phyloP scores from a whole-genome alignment of 1,140 invertebrate genomes.

The Drosophila saltans region DNA sequence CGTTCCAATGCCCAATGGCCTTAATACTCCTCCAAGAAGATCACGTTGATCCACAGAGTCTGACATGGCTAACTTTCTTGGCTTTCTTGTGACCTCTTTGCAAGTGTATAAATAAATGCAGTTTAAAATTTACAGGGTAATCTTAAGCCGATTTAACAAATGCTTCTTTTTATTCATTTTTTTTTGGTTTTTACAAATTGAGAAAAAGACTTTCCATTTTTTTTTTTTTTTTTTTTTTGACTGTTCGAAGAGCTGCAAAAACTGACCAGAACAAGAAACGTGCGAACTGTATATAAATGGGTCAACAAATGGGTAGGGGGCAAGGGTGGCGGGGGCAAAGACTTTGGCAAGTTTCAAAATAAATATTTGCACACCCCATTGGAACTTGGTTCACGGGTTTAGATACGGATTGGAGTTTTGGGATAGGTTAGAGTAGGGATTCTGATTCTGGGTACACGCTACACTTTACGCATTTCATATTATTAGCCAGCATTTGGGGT shows the following conservation, averaged over 20 bases:
- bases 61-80: no score
- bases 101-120: no score
- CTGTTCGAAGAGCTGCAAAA: not conserved
- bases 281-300: constrained; percentile 17
- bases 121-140: not conserved
- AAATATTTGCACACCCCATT: constrained; percentile 64
- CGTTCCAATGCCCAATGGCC: no score
- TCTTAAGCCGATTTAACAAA: not conserved
- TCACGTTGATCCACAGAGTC: no score
- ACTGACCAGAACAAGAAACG: constrained; percentile 37
- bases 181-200: not conserved
- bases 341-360: constrained; percentile 64
- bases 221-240: not conserved
- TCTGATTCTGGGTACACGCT: constrained; percentile 31
- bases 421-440: not conserved
- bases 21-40: no score
- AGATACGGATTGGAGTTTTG: constrained; percentile 1
- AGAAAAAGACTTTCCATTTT: not conserved
- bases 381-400: constrained; percentile 1
- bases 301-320: not conserved
- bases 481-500: constrained; percentile 58
- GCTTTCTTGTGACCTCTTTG: no score
- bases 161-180: not conserved
- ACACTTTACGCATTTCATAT: constrained; percentile 77
- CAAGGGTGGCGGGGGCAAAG: not conserved